Conservation (phyloP, 2,797 vertebrate species). For the Phrynocephalus forsythii region DNA sequence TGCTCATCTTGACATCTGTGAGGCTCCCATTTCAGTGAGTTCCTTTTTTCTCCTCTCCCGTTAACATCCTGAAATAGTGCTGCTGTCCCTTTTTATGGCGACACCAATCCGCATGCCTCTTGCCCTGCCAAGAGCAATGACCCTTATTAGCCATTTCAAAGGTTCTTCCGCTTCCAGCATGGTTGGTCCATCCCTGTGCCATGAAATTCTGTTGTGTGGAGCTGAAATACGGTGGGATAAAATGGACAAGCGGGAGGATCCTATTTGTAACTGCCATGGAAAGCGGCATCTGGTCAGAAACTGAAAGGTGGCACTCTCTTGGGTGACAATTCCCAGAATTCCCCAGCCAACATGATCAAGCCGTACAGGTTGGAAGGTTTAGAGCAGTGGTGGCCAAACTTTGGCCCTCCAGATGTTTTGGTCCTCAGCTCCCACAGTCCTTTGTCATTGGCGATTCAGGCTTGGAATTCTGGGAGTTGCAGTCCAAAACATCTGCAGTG, state of each 20-base stretch:
- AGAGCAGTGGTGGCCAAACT: too few relatives aligned
- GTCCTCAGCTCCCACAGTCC: too few relatives aligned
- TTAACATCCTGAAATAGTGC: not conserved
- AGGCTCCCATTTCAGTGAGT: not conserved
- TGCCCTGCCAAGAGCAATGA: not conserved
- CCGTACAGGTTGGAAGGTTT: not conserved
- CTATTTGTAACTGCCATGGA: not conserved
- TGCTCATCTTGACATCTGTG: slow-evolving; percentile 15
- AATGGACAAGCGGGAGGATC: not conserved
- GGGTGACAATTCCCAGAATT: not conserved
- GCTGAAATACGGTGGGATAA: not conserved
- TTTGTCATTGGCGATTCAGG: too few relatives aligned
- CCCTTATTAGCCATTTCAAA: not conserved
- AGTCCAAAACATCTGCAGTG: too few relatives aligned
- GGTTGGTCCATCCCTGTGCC: not conserved
- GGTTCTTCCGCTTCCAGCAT: not conserved
- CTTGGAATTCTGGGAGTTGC: too few relatives aligned
- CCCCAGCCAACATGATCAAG: not conserved
- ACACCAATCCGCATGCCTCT: not conserved
- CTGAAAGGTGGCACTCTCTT: not conserved
- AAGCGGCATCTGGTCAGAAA: not conserved
- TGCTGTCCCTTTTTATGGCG: slow-evolving; percentile 20
- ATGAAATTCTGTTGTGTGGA: not conserved
- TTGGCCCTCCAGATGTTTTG: too few relatives aligned
- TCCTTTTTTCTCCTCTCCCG: not conserved